Evolutionary conservation across 2,888 invertebrate species (phyloP).

Genomic region (Minunthozetes semirufus): DNA sequence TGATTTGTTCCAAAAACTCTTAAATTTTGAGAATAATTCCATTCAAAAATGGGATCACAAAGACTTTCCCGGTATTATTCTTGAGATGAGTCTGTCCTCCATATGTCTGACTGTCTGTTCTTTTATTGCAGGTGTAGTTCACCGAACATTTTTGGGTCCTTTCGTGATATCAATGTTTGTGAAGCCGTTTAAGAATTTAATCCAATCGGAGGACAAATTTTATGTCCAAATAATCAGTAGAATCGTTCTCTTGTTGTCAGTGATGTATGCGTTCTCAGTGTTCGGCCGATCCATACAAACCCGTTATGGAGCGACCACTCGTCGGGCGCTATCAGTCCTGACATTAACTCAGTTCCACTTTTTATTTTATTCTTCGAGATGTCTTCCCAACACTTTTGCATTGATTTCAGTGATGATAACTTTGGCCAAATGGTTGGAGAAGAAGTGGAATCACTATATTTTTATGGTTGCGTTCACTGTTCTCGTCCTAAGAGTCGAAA

Average conservation of each 20-base stretch:
- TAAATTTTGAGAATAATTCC: background rate
- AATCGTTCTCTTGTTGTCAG: conserved; percentile 65
- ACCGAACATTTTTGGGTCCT: conserved; percentile 90
- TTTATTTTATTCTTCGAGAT: conserved; percentile 89
- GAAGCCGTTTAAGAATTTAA: conserved; percentile 64
- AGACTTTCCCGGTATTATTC: conserved; percentile 68
- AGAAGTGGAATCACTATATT: conserved; percentile 67
- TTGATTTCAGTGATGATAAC: conserved; percentile 71
- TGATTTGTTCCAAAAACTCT: background rate
- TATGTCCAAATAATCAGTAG: conserved; percentile 62
- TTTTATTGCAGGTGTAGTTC: conserved; percentile 66
- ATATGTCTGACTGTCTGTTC: background rate
- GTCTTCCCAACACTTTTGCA: conserved; percentile 90
- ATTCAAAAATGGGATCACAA: conserved; percentile 86
- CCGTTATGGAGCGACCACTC: conserved; percentile 68
- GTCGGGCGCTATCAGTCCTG: conserved; percentile 64
- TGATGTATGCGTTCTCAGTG: conserved; percentile 65
- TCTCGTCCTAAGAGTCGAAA: conserved; percentile 81
- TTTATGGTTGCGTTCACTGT: conserved; percentile 77
- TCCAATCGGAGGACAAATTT: conserved; percentile 51
- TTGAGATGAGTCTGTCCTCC: background rate
- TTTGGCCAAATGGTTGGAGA: conserved; percentile 73
- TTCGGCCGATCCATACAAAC: conserved; percentile 61
- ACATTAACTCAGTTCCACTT: conserved; percentile 94
- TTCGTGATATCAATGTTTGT: conserved; percentile 69